These are phyloP conservation scores for Epinephelus moara DNA, from an alignment of 2,113 vertebrate genomes.

Conservation along the genomic window DNA sequence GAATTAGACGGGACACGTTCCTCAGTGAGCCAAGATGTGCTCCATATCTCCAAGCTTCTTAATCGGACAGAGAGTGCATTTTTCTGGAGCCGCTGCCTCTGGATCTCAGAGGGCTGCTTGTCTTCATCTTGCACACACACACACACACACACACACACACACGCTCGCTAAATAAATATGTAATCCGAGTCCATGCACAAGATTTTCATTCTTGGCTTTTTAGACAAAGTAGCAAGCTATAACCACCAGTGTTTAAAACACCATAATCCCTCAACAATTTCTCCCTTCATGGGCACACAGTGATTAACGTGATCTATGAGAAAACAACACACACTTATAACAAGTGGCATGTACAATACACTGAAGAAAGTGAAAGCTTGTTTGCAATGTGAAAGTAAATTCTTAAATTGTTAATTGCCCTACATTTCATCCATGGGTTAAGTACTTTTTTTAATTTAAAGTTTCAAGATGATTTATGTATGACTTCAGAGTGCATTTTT, in stretches of 20 bases:
- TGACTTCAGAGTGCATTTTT: not conserved
- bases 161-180: constrained; percentile 32
- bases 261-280: constrained; percentile 46
- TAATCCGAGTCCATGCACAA: constrained; percentile 19
- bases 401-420: constrained; percentile 7
- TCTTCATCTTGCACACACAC: not conserved
- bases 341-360: not conserved
- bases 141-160: not conserved
- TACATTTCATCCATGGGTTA: not conserved
- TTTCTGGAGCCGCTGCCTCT: constrained; percentile 18
- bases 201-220: constrained; percentile 39
- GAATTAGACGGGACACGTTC: constrained; percentile 59
- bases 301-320: not conserved
- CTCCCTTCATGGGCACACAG: constrained; percentile 30
- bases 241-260: constrained; percentile 33
- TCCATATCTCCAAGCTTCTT: constrained; percentile 53
- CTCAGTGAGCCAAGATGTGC: constrained; percentile 50
- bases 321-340: constrained; percentile 1
- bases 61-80: constrained; percentile 47
- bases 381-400: constrained; percentile 9
- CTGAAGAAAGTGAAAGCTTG: constrained; percentile 19
- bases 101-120: constrained; percentile 33
- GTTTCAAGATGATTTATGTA: constrained; percentile 6
- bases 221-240: not conserved
- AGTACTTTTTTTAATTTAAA: not conserved